Conservation (phyloP, 2,888 invertebrate genomes). For the Rosalia funebris region DNA sequence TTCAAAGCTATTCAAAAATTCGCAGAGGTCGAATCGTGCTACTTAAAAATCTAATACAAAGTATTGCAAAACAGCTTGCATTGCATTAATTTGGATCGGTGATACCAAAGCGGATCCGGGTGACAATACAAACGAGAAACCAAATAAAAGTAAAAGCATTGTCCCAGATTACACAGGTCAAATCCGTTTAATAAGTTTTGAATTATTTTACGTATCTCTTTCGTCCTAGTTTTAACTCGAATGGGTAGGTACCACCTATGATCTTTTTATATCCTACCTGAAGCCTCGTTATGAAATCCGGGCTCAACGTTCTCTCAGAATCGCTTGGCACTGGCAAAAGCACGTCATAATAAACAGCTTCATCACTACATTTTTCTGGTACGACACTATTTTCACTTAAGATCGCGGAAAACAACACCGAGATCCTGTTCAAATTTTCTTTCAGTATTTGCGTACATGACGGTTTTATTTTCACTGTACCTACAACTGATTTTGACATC, state of each 20-base stretch:
- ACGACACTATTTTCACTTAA: slow-evolving; percentile 54
- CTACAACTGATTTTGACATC: slow-evolving; percentile 58
- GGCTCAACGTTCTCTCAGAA: slow-evolving; percentile 57
- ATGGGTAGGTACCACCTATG: slow-evolving; percentile 9
- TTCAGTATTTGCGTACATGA: slow-evolving; percentile 58
- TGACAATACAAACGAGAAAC: slow-evolving; percentile 35
- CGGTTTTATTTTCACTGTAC: slow-evolving; percentile 60
- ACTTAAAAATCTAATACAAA: slow-evolving; percentile 10
- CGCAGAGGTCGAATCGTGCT: slow-evolving; percentile 17
- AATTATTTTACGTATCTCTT: slow-evolving; percentile 33
- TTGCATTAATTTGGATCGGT: slow-evolving; percentile 17
- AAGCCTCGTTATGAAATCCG: slow-evolving; percentile 61
- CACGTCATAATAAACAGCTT: slow-evolving; percentile 57
- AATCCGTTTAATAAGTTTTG: slow-evolving; percentile 53
- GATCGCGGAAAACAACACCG: slow-evolving; percentile 61
- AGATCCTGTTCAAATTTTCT: slow-evolving; percentile 60
- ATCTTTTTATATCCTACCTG: slow-evolving; percentile 55
- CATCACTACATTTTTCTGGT: slow-evolving; percentile 45
- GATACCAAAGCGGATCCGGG: slow-evolving; percentile 36
- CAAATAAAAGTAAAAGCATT: slow-evolving; percentile 57
- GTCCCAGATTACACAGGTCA: slow-evolving; percentile 56
- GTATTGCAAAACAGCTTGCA: slow-evolving; percentile 8
- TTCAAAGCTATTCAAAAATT: slow-evolving; percentile 19
- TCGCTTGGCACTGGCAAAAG: slow-evolving; percentile 53
- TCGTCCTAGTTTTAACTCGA: slow-evolving; percentile 41